These are phyloP conservation scores for Agrilus planipennis DNA, from an alignment of 1,140 invertebrate genomes.

Conservation along the genomic window DNA sequence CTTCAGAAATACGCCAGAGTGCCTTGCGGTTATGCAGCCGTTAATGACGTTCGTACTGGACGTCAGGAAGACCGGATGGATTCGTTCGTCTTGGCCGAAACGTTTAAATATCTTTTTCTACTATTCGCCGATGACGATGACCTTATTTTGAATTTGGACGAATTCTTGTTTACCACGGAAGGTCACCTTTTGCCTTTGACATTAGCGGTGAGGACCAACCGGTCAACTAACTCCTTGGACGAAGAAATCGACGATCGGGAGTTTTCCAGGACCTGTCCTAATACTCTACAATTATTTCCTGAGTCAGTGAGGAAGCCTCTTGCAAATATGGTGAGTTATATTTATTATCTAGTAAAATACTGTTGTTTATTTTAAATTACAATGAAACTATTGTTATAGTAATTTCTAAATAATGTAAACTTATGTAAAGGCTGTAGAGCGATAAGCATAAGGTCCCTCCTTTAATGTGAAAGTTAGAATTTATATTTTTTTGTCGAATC, in stretches of 20 bases:
- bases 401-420: no score
- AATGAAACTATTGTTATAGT: no score
- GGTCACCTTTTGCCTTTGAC: conserved; percentile 88
- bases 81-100: conserved; percentile 95
- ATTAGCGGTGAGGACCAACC: conserved; percentile 37
- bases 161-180: conserved; percentile 96
- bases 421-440: no score
- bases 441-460: no score
- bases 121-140: conserved; percentile 85
- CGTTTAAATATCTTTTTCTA: conserved; percentile 94
- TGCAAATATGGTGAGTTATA: conserved; percentile 75
- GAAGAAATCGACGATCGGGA: conserved; percentile 49
- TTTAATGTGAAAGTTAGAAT: no score
- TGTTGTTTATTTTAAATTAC: no score
- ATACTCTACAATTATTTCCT: conserved; percentile 69
- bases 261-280: conserved; percentile 72
- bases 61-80: conserved; percentile 90
- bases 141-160: conserved; percentile 80
- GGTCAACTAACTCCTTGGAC: conserved; percentile 14
- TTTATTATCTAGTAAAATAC: no score
- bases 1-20: conserved; percentile 84
- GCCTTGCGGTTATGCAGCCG: conserved; percentile 92
- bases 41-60: conserved; percentile 84
- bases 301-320: conserved; percentile 65
- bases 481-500: no score